Percentiles rank a stretch among this genome's conserved stretches.
Conservation (phyloP, 2,113 vertebrate species). For the Poeciliopsis occidentalis region DNA sequence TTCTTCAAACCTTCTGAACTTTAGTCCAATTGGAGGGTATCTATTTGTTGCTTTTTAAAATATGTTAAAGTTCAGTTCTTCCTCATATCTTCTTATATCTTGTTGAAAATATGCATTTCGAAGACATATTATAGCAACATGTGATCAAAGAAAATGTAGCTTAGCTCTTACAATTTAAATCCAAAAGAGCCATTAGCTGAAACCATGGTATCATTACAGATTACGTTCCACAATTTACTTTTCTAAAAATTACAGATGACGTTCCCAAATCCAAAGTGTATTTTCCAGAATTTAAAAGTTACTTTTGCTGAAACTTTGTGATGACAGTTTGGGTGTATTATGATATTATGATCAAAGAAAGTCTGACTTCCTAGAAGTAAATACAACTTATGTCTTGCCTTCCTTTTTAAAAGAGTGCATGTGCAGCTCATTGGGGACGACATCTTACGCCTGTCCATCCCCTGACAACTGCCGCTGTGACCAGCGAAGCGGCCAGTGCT, state of each 20-base stretch:
- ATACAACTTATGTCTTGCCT: background rate
- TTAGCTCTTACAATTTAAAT: too few relatives aligned
- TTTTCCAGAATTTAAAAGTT: too few relatives aligned
- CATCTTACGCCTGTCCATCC: slow-evolving; percentile 76
- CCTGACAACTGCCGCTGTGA: slow-evolving; percentile 85
- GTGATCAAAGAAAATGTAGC: too few relatives aligned
- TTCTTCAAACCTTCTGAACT: background rate
- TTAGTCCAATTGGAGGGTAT: background rate
- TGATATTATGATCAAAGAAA: background rate
- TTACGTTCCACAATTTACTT: too few relatives aligned
- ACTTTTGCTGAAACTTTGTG: too few relatives aligned
- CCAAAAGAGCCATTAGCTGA: too few relatives aligned
- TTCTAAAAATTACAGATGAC: too few relatives aligned
- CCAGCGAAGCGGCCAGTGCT: slow-evolving; percentile 85
- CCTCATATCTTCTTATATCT: background rate
- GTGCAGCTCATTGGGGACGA: slow-evolving; percentile 85
- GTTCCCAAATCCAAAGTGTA: too few relatives aligned
- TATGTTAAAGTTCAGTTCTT: background rate
- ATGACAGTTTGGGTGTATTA: background rate
- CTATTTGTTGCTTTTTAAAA: too few relatives aligned
- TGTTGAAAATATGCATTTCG: background rate
- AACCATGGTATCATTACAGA: too few relatives aligned
- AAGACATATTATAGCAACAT: too few relatives aligned
- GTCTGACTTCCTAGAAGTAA: background rate
- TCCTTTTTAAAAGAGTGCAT: slow-evolving; percentile 82